These are phyloP conservation scores for Siderastrea radians DNA, from an alignment of 92 coral and sea anemone genomes.

Conservation along the genomic window DNA sequence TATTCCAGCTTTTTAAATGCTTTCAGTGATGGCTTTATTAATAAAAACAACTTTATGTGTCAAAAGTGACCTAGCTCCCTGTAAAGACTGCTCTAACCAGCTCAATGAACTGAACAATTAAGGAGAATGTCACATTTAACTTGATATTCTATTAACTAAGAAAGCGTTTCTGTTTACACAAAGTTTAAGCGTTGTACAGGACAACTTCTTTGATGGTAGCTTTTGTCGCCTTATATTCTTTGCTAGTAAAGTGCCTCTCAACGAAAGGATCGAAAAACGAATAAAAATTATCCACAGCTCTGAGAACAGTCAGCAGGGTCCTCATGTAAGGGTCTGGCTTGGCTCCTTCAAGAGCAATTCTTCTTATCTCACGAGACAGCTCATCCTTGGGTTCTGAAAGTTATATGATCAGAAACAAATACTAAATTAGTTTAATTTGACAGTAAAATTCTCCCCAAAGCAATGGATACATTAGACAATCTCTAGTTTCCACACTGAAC, in stretches of 20 bases:
- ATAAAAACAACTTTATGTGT: no score
- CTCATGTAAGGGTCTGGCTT: conserved; percentile 73
- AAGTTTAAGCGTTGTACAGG: conserved; percentile 7
- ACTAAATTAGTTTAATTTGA: no score
- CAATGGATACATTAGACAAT: no score
- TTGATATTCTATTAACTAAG: not conserved
- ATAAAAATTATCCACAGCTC: conserved; percentile 73
- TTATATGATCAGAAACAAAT: no score
- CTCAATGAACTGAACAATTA: no score
- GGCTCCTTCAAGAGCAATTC: conserved; percentile 54
- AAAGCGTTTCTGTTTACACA: not conserved
- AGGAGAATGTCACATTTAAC: no score
- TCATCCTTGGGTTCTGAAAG: conserved; percentile 60
- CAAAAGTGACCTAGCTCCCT: no score
- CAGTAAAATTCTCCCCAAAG: no score
- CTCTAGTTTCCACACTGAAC: no score
- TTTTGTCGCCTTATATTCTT: conserved; percentile 54
- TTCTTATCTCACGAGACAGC: conserved; percentile 59
- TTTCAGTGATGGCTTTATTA: no score
- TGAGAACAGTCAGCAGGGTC: conserved; percentile 63
- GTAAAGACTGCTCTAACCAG: no score
- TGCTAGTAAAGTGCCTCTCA: conserved; percentile 54
- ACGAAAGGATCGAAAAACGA: conserved; percentile 67
- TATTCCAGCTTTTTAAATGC: no score
- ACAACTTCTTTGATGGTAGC: conserved; percentile 15